A percentile compares a stretch with the other conserved stretches of the same genome.
Conservation (phyloP, 2,113 vertebrate species). For the Myotis brandtii region DNA sequence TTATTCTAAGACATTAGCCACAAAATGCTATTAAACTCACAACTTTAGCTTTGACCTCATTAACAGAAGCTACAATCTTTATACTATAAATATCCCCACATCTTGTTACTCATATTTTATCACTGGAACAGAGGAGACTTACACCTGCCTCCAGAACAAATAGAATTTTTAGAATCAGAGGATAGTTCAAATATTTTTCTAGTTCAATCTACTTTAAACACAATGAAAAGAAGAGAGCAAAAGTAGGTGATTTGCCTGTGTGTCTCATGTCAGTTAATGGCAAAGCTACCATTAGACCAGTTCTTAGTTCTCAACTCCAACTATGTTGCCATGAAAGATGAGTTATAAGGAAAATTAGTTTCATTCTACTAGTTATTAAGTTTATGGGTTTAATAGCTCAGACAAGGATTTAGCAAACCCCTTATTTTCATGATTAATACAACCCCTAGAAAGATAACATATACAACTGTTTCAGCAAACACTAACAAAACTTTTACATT, state of each 20-base stretch:
- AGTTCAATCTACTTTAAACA: background rate
- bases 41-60: conserved; percentile 41
- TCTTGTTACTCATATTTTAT: conserved; percentile 12
- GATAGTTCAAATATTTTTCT: background rate
- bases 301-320: background rate
- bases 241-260: background rate
- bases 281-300: background rate
- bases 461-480: conserved; percentile 37
- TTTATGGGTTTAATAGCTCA: background rate
- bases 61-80: conserved; percentile 4
- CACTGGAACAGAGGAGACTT: background rate
- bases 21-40: conserved; percentile 44
- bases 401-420: background rate
- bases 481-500: background rate
- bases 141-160: conserved; percentile 19
- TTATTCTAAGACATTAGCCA: background rate
- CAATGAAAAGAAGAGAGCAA: background rate
- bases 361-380: background rate
- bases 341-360: conserved; percentile 2
- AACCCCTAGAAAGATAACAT: background rate
- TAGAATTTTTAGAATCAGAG: background rate
- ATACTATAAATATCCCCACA: conserved; percentile 7
- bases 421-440: conserved; percentile 43
- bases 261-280: background rate
- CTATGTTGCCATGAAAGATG: background rate